These are phyloP conservation scores for Drosophila affinis DNA, from an alignment of 2,888 invertebrate genomes.

Conservation along the genomic window DNA sequence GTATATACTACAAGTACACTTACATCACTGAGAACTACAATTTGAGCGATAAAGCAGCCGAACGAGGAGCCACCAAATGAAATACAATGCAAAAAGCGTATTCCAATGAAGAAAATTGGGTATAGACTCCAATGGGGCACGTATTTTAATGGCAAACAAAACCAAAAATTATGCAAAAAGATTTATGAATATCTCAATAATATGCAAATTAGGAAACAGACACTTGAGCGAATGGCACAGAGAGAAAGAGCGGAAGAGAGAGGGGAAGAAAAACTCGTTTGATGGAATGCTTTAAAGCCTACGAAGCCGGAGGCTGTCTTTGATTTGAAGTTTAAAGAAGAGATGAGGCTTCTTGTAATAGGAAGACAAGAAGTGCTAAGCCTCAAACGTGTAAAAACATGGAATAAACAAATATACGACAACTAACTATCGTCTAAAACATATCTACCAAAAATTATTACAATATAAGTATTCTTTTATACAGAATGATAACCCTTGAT, in stretches of 20 bases:
- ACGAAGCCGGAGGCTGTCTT: not conserved
- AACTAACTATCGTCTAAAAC: too few relatives aligned
- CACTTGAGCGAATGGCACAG: not conserved
- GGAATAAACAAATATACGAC: too few relatives aligned
- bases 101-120: not conserved
- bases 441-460: too few relatives aligned
- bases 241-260: not conserved
- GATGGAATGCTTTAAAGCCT: not conserved
- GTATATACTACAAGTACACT: constrained; percentile 10
- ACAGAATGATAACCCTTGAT: too few relatives aligned
- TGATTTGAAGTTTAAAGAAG: not conserved
- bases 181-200: constrained; percentile 48
- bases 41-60: constrained; percentile 44
- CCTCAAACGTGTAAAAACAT: too few relatives aligned
- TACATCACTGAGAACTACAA: constrained; percentile 17
- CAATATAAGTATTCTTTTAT: too few relatives aligned
- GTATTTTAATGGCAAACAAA: constrained; percentile 27
- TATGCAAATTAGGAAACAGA: constrained; percentile 60
- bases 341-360: not conserved
- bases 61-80: constrained; percentile 18
- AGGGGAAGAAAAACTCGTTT: not conserved
- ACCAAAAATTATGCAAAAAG: constrained; percentile 43
- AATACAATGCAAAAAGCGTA: constrained; percentile 60
- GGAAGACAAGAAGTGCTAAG: not conserved
- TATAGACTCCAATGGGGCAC: constrained; percentile 25